Conservation (phyloP, 2,888 invertebrate genomes). For the Gisinianus flammeolus region DNA sequence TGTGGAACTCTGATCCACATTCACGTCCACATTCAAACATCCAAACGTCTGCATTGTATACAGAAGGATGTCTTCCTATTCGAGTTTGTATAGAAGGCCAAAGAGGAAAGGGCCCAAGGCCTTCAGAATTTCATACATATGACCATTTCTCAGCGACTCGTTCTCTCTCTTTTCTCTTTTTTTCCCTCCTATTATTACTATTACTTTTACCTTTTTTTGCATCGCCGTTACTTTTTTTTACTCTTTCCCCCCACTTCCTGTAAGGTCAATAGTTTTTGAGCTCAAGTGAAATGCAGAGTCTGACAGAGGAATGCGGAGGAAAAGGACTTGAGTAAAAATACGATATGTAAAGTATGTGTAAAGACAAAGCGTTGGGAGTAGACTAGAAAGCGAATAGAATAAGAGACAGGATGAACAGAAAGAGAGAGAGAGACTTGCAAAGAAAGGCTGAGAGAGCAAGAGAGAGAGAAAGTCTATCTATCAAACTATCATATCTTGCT, state of each 20-base stretch:
- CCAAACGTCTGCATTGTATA: no score
- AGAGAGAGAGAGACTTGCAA: not conserved
- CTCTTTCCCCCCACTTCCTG: not conserved
- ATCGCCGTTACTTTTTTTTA: not conserved
- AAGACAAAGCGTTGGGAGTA: no score
- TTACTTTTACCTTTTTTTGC: slow-evolving; percentile 2
- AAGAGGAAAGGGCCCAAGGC: not conserved
- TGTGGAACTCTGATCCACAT: no score
- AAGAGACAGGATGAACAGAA: not conserved
- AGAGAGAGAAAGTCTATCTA: not conserved
- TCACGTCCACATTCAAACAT: no score
- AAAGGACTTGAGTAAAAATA: no score
- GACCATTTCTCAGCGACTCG: not conserved
- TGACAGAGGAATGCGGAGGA: no score
- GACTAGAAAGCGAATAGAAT: no score
- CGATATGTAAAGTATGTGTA: not conserved
- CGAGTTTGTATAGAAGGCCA: not conserved
- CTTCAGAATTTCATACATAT: not conserved
- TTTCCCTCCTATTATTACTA: not conserved
- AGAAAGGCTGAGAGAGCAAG: not conserved
- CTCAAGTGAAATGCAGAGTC: not conserved
- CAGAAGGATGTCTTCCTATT: no score
- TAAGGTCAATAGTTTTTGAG: not conserved
- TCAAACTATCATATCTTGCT: not conserved
- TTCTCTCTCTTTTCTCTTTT: not conserved